Conservation (phyloP, 2,888 invertebrate species). For the Selenia dentaria region DNA sequence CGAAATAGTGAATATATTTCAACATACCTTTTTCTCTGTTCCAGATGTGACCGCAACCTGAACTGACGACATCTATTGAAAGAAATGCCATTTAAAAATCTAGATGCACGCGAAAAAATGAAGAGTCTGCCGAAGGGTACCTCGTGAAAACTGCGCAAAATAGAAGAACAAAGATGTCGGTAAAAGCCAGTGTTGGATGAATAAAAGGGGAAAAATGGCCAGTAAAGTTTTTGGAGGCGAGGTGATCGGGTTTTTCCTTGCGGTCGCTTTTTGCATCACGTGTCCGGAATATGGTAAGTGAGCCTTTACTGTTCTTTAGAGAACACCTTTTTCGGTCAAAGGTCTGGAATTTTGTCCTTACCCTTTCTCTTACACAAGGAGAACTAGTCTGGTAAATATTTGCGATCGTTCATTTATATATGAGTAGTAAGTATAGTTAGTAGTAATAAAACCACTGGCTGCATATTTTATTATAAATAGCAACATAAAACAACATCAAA, state of each 20-base stretch:
- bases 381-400: too few species aligned
- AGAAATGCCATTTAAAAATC: conserved; percentile 58
- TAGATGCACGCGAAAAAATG: conserved; percentile 54
- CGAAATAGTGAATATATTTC: not conserved
- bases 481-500: too few species aligned
- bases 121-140: conserved; percentile 53
- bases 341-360: conserved; percentile 9
- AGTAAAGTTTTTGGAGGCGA: conserved; percentile 70
- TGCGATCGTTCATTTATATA: too few species aligned
- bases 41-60: conserved; percentile 57
- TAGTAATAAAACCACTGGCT: too few species aligned
- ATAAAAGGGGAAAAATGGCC: conserved; percentile 73
- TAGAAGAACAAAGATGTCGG: conserved; percentile 72
- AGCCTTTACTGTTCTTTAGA: conserved; percentile 22
- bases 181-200: conserved; percentile 76
- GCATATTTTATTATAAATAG: too few species aligned
- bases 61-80: conserved; percentile 35
- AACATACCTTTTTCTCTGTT: conserved; percentile 40
- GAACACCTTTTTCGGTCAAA: conserved; percentile 16
- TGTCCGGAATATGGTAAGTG: conserved; percentile 79
- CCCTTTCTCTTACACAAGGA: too few species aligned
- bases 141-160: conserved; percentile 60
- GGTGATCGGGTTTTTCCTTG: conserved; percentile 76
- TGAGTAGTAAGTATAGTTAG: too few species aligned
- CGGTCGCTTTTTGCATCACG: conserved; percentile 74